phyloP scores from a whole-genome alignment of 1,140 invertebrate genomes.

The Macrotrachela quadricornifera region DNA sequence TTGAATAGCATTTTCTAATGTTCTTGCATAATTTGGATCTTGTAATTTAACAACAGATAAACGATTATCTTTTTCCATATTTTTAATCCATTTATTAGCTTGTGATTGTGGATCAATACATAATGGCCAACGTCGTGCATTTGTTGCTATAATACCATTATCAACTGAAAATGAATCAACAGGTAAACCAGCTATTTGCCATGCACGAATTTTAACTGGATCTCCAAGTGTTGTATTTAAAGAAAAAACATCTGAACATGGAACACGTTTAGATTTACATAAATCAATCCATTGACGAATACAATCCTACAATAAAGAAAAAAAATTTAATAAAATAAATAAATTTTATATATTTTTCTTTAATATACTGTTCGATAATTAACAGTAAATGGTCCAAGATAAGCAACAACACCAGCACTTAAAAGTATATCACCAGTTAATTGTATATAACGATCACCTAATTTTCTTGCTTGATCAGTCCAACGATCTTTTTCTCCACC shows the following conservation, averaged over 20 bases:
- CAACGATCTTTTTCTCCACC: constrained; percentile 29
- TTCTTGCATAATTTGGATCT: constrained; percentile 20
- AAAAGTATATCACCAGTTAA: constrained; percentile 30
- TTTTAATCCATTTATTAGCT: constrained; percentile 32
- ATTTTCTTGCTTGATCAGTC: constrained; percentile 25
- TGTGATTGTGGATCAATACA: constrained; percentile 32
- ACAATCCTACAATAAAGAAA: constrained; percentile 16
- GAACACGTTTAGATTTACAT: constrained; percentile 22
- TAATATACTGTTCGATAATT: constrained; percentile 16
- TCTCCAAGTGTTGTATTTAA: constrained; percentile 24
- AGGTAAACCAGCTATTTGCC: constrained; percentile 29
- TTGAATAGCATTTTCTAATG: constrained; percentile 29
- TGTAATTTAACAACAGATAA: constrained; percentile 26
- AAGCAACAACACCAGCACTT: constrained; percentile 27
- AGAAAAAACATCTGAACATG: constrained; percentile 24
- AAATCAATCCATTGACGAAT: constrained; percentile 23
- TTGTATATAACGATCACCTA: constrained; percentile 24
- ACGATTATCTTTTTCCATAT: constrained; percentile 29
- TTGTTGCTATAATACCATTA: constrained; percentile 27
- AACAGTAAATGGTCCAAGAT: constrained; percentile 27
- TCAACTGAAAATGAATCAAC: constrained; percentile 31
- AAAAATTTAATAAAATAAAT: neutral
- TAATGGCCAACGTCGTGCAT: constrained; percentile 28
- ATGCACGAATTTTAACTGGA: constrained; percentile 27
- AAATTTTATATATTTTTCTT: neutral